A percentile compares a stretch with the other conserved stretches of the same genome.
phyloP scores from a whole-genome alignment of 2,888 invertebrate genomes.

The Empis stercorea region DNA sequence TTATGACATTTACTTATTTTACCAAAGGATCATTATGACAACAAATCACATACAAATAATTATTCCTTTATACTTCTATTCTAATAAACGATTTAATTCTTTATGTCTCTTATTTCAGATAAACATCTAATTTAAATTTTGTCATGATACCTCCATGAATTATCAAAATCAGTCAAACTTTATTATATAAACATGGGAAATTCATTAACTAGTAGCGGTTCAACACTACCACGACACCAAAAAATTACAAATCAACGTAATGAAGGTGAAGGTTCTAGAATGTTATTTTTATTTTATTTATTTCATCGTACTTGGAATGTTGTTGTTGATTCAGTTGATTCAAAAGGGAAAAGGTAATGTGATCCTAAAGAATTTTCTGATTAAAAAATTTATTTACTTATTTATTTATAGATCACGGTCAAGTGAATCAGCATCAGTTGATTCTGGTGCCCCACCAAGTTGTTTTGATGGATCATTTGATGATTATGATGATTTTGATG shows the following conservation, averaged over 20 bases:
- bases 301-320: slow-evolving; percentile 59
- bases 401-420: slow-evolving; percentile 18
- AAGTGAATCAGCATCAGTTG: slow-evolving; percentile 17
- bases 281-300: slow-evolving; percentile 51
- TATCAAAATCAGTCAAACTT: too few relatives aligned
- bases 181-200: background rate
- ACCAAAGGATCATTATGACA: too few relatives aligned
- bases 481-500: slow-evolving; percentile 14
- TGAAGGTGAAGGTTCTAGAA: slow-evolving; percentile 42
- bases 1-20: too few relatives aligned
- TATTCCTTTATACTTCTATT: too few relatives aligned
- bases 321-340: slow-evolving; percentile 47
- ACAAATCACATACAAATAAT: too few relatives aligned
- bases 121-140: too few relatives aligned
- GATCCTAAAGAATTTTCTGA: background rate
- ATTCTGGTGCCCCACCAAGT: slow-evolving; percentile 17
- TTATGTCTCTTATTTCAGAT: too few relatives aligned
- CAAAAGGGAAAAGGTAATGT: slow-evolving; percentile 38
- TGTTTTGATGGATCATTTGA: slow-evolving; percentile 18
- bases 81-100: too few relatives aligned
- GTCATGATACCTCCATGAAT: too few relatives aligned
- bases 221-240: background rate
- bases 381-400: background rate
- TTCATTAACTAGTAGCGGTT: background rate
- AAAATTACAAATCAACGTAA: background rate